A percentile compares a stretch with the other conserved stretches of the same genome.
Evolutionary conservation across 2,888 invertebrate genomes (phyloP).

Genomic region (Zaprionus bogoriensis): DNA sequence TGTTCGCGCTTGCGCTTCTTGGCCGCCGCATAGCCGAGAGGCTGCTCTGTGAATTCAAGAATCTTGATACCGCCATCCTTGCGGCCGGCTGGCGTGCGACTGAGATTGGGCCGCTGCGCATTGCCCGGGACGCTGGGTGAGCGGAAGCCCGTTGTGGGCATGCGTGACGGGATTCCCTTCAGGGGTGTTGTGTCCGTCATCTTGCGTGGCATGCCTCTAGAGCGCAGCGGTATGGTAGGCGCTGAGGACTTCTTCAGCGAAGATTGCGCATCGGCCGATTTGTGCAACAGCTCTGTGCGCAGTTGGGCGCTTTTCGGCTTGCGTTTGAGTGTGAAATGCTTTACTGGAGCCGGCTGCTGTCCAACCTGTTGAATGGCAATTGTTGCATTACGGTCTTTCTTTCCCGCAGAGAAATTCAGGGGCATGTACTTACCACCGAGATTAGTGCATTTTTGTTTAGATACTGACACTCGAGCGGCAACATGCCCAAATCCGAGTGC

Average conservation of each 20-base stretch:
- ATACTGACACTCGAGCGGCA: constrained; percentile 98
- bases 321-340: constrained; percentile 96
- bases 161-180: constrained; percentile 94
- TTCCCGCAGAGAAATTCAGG: not conserved
- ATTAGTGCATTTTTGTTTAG: constrained; percentile 95
- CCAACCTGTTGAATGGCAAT: constrained; percentile 85
- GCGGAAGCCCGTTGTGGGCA: constrained; percentile 87
- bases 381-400: not conserved
- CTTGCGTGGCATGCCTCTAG: constrained; percentile 95
- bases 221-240: constrained; percentile 93
- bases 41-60: constrained; percentile 96
- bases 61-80: constrained; percentile 97
- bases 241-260: constrained; percentile 94
- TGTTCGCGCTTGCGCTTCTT: constrained; percentile 94
- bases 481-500: constrained; percentile 92
- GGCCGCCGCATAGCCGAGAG: constrained; percentile 91
- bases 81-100: constrained; percentile 87
- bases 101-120: constrained; percentile 84
- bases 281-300: constrained; percentile 94
- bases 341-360: constrained; percentile 91
- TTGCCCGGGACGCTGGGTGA: constrained; percentile 82
- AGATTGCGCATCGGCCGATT: constrained; percentile 94
- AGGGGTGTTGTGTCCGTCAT: constrained; percentile 98
- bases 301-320: constrained; percentile 97
- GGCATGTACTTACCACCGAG: constrained; percentile 87